Evolutionary conservation across 2,797 vertebrate species (phyloP).

Genomic region (Rhinogobio ventralis): DNA sequence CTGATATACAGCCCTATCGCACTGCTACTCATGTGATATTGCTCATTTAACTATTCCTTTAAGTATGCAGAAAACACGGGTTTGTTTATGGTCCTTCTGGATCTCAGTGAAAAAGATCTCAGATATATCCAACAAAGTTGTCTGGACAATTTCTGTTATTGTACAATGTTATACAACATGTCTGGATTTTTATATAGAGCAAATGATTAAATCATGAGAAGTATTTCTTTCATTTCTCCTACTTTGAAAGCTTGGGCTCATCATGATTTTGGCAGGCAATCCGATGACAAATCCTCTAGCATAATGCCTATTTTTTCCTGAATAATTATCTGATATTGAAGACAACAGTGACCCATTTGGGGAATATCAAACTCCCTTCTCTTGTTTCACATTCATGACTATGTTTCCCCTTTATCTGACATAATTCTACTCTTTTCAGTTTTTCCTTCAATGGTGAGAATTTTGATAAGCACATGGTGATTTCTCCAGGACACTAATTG

Average conservation of each 20-base stretch:
- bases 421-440: slow-evolving; percentile 16
- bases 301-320: background rate
- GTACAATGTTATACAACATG: slow-evolving; percentile 4
- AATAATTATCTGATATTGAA: background rate
- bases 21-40: no score
- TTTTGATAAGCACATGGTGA: slow-evolving; percentile 61
- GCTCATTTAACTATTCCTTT: background rate
- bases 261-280: slow-evolving; percentile 28
- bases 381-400: slow-evolving; percentile 15
- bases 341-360: background rate
- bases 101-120: background rate
- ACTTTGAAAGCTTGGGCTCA: slow-evolving; percentile 3
- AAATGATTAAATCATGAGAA: slow-evolving; percentile 10
- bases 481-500: slow-evolving; percentile 70
- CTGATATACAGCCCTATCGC: no score
- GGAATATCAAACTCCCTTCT: slow-evolving; percentile 14
- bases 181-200: slow-evolving; percentile 10
- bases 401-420: background rate
- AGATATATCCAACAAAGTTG: slow-evolving; percentile 4
- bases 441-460: slow-evolving; percentile 27
- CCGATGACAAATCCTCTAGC: slow-evolving; percentile 2
- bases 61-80: background rate
- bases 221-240: background rate
- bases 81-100: background rate
- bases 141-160: slow-evolving; percentile 1